These are phyloP conservation scores for Crossocerus cetratus DNA, from an alignment of 2,888 invertebrate species.

Conservation along the genomic window DNA sequence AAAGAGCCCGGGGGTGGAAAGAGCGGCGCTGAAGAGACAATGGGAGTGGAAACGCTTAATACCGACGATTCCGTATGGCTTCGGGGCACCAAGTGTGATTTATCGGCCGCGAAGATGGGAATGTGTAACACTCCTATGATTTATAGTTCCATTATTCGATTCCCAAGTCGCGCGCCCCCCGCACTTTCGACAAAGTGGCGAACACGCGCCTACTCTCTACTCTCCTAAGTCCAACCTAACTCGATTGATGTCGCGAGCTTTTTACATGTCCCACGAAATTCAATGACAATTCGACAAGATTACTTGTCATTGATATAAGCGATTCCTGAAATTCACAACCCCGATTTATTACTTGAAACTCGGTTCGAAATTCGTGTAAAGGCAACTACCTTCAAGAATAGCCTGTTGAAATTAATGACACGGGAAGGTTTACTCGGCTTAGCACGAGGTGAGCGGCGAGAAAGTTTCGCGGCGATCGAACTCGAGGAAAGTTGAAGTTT, in stretches of 20 bases:
- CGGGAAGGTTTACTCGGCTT: no score
- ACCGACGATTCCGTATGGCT: conserved; percentile 44
- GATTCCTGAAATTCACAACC: background rate
- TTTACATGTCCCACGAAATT: no score
- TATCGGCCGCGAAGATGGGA: conserved; percentile 47
- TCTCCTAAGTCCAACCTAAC: no score
- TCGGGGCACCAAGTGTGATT: conserved; percentile 44
- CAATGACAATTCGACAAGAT: no score
- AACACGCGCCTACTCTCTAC: background rate
- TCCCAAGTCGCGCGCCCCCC: conserved; percentile 12
- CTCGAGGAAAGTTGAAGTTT: no score
- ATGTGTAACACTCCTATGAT: conserved; percentile 34
- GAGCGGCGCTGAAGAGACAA: conserved; percentile 23
- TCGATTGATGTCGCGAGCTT: background rate
- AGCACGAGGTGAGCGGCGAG: no score
- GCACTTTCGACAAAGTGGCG: conserved; percentile 55
- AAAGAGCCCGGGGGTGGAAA: no score
- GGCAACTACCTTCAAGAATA: no score
- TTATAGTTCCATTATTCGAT: conserved; percentile 55
- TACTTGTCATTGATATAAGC: no score
- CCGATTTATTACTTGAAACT: no score
- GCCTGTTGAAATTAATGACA: no score
- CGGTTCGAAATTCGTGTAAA: no score
- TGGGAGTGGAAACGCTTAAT: conserved; percentile 50
- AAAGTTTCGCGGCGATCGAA: background rate